Evolutionary conservation across 2,797 vertebrate genomes (phyloP), one percentile per base, ranked within the genome.

Genomic region (Hydrolagus colliei): DNA sequence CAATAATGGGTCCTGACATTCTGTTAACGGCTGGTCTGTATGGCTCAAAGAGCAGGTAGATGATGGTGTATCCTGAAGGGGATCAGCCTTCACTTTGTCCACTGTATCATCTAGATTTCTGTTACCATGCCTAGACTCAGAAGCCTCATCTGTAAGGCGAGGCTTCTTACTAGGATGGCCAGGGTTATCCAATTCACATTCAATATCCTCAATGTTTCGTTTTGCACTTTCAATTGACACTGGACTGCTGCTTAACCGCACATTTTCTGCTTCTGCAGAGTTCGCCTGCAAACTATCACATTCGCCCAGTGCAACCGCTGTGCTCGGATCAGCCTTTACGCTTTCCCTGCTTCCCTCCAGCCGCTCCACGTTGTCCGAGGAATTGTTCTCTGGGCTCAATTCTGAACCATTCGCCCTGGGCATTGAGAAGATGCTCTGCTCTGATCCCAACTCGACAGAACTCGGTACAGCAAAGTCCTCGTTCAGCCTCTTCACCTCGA

Each of bases 161-260:
- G 78, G 13, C 2, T 14, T 68, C 20, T 84, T 84, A 84, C 32
- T 12, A n/a, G 65, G 79, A 71, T 6, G 65, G 3, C 1, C 65
- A 6, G 1, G 14, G 32, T 71, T 67, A 84, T 20, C 0, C 9
- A 35, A 41, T 84, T 71, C 79, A 71, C 8, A 4, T 68, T 11
- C 79, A 71, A 41, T n/a, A 41, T 84, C 65, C 14, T 84, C 79
- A 52, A 20, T 52, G 65, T 14, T 71, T 32, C 79, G 67, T 84
- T 84, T 84, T 11, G 27, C 52, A 52, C 4, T 84, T 52, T 10
- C 79, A 52, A 32, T 52, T 35, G 11, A 10, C 35, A 9, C 12
- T 32, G 12, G n/a, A 9, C 9, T 18, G 32, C 13, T 5, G 65
- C 62, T 52, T 32, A 13, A 18, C 9, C n/a, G 13, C 4, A 84